These are phyloP conservation scores for Abscondita cerata DNA, from an alignment of 2,888 invertebrate species.

Conservation along the genomic window DNA sequence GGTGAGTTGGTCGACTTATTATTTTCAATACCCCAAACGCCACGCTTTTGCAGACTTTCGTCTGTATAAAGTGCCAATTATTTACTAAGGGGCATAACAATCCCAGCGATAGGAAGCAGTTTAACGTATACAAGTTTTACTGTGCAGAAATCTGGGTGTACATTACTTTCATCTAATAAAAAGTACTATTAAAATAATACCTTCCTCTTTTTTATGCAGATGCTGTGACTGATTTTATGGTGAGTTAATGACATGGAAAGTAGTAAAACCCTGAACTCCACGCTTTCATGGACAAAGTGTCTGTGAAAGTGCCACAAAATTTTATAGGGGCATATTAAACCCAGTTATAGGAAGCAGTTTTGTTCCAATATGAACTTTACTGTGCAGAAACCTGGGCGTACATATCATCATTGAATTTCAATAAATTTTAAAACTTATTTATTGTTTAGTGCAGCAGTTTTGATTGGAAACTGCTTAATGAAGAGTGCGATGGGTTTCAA, in stretches of 20 bases:
- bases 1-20: too few relatives aligned
- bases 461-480: too few relatives aligned
- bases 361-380: background rate
- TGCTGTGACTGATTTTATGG: too few relatives aligned
- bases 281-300: background rate
- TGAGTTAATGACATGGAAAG: too few relatives aligned
- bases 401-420: too few relatives aligned
- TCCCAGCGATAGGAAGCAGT: background rate
- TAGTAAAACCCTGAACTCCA: background rate
- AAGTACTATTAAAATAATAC: too few relatives aligned
- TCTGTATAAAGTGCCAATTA: conserved; percentile 4
- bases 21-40: background rate
- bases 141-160: conserved; percentile 4
- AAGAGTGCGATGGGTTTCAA: too few relatives aligned
- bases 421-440: too few relatives aligned
- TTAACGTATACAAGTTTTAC: background rate
- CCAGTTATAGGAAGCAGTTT: background rate
- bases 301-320: background rate
- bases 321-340: background rate
- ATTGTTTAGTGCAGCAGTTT: too few relatives aligned
- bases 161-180: too few relatives aligned
- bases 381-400: conserved; percentile 4
- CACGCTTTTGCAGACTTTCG: conserved; percentile 2
- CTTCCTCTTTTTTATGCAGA: too few relatives aligned
- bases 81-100: background rate